Evolutionary conservation across 2,888 invertebrate genomes (phyloP).

Genomic region (Bursaphelenchus okinawaensis): DNA sequence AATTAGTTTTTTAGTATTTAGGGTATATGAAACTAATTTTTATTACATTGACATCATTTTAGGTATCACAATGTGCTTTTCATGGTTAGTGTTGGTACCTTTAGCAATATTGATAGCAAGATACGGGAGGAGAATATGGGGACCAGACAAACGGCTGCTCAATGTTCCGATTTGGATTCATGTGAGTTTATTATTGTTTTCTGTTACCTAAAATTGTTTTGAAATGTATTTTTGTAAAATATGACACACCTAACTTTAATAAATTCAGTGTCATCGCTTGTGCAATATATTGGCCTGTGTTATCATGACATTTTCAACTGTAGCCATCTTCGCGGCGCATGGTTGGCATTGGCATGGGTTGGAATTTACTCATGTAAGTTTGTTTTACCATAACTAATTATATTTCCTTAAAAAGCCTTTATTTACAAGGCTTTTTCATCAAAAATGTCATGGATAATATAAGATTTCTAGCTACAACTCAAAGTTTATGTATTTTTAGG

Average conservation of each 20-base stretch:
- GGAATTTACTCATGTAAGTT: no score
- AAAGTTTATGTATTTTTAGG: no score
- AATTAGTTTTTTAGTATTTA: neutral
- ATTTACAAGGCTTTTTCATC: no score
- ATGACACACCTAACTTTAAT: neutral
- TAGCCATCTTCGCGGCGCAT: conserved; percentile 33
- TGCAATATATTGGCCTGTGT: conserved; percentile 33
- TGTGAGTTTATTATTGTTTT: conserved; percentile 15
- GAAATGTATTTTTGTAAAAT: neutral
- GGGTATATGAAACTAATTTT: neutral
- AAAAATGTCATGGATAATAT: no score
- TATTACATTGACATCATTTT: no score
- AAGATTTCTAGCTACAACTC: no score
- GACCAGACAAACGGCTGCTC: conserved; percentile 23
- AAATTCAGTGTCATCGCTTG: conserved; percentile 30
- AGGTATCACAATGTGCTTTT: conserved; percentile 6
- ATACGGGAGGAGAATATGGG: conserved; percentile 23
- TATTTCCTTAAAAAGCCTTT: no score
- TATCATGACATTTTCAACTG: conserved; percentile 27
- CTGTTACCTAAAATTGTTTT: neutral
- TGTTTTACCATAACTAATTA: no score
- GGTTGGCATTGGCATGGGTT: conserved; percentile 34
- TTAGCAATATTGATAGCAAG: conserved; percentile 13
- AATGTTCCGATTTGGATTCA: conserved; percentile 37
- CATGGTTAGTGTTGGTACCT: conserved; percentile 15